Percentiles rank a stretch among this genome's conserved stretches.
Conservation (phyloP, 2,888 invertebrate genomes). For the Melieria crassipennis region DNA sequence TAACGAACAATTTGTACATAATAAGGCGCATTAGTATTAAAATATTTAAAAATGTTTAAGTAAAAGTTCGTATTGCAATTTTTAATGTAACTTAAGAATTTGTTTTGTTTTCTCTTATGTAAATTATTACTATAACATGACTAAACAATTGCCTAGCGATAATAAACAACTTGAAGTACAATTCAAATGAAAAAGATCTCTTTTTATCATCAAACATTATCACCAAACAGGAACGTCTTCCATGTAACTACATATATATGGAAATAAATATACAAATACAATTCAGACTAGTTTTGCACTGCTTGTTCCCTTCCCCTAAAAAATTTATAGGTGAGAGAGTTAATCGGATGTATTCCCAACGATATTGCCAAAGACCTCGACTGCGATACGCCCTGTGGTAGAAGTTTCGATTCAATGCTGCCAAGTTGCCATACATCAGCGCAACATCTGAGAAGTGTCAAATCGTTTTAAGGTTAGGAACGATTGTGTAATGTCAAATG, state of each 20-base stretch:
- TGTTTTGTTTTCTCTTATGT: constrained; percentile 43
- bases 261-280: no score
- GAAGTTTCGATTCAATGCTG: neutral
- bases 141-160: constrained; percentile 2
- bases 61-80: constrained; percentile 5
- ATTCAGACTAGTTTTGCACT: no score
- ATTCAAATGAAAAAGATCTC: neutral
- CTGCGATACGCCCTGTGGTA: constrained; percentile 7
- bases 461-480: constrained; percentile 51
- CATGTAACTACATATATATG: no score
- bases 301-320: no score
- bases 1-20: constrained; percentile 13
- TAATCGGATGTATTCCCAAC: no score
- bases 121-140: constrained; percentile 42
- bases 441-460: constrained; percentile 14
- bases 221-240: no score
- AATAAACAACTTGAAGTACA: constrained; percentile 14
- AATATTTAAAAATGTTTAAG: neutral
- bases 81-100: constrained; percentile 27
- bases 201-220: no score
- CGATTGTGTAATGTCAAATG: constrained; percentile 57
- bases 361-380: no score
- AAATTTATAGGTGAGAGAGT: no score
- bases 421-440: constrained; percentile 4
- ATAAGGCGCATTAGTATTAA: neutral